Conservation (phyloP, 2,797 vertebrate genomes). For the Anguilla obscura region DNA sequence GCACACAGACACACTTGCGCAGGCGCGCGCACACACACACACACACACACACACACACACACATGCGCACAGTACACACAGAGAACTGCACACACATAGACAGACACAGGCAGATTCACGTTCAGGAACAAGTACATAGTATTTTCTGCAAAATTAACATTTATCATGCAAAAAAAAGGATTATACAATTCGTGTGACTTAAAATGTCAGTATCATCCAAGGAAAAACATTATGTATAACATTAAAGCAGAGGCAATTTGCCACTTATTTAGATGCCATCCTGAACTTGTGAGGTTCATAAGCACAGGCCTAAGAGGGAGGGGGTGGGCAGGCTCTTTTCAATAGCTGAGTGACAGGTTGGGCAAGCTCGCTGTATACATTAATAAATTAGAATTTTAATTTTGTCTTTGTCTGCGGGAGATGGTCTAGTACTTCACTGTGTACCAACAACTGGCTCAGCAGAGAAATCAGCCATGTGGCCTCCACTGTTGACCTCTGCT, state of each 20-base stretch:
- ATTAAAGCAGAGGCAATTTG: conserved; percentile 63
- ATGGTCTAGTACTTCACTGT: conserved; percentile 83
- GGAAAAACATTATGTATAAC: conserved; percentile 49
- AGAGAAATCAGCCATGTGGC: conserved; percentile 81
- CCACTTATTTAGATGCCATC: conserved; percentile 57
- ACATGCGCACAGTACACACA: not conserved
- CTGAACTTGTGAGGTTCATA: conserved; percentile 53
- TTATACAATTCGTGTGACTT: conserved; percentile 23
- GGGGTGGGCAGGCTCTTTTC: conserved; percentile 80
- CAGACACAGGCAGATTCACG: not conserved
- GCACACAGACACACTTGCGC: not conserved
- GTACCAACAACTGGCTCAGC: conserved; percentile 89
- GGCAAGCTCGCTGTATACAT: conserved; percentile 94
- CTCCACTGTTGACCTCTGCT: conserved; percentile 85
- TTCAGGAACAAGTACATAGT: not conserved
- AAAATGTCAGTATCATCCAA: conserved; percentile 51
- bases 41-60: conserved; percentile 30
- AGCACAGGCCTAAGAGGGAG: conserved; percentile 49
- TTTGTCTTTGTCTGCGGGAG: conserved; percentile 90
- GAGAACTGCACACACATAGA: not conserved
- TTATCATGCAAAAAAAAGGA: not conserved
- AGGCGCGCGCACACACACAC: conserved; percentile 29
- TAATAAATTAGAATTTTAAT: conserved; percentile 99
- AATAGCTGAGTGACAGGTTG: conserved; percentile 93
- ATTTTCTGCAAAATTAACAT: not conserved